These are phyloP conservation scores for Galagoides demidoff DNA, from an alignment of 2,797 vertebrate species.

Conservation along the genomic window DNA sequence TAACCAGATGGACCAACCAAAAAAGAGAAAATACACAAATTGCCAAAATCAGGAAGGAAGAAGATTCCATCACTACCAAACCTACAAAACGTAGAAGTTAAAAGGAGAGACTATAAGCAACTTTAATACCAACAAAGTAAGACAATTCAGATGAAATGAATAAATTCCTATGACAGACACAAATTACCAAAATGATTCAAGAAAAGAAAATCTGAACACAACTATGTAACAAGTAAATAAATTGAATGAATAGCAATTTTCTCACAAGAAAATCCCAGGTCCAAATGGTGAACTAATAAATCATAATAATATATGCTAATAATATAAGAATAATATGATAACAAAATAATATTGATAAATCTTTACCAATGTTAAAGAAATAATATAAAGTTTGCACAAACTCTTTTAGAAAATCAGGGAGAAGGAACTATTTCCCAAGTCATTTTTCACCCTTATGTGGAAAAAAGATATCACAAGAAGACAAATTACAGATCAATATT, in stretches of 20 bases:
- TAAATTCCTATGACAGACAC: neutral
- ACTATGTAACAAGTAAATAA: neutral
- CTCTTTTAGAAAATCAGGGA: neutral
- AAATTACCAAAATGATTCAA: neutral
- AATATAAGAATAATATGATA: too few species aligned
- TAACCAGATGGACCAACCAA: too few species aligned
- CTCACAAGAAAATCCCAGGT: neutral
- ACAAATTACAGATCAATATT: neutral
- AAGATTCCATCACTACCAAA: neutral
- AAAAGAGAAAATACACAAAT: too few species aligned
- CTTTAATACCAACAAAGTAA: neutral
- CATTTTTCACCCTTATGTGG: neutral
- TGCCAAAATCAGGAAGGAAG: neutral
- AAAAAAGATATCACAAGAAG: neutral
- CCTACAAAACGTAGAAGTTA: neutral
- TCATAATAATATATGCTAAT: neutral
- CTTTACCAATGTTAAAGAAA: neutral
- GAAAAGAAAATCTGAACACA: neutral
- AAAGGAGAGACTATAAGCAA: neutral
- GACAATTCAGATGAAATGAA: neutral
- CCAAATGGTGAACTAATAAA: neutral
- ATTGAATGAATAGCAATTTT: neutral
- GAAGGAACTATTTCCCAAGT: neutral
- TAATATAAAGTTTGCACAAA: neutral
- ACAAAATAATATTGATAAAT: too few species aligned